A percentile compares a stretch with the other conserved stretches of the same genome.
Conservation (phyloP, 2,113 vertebrate species). For the Cinclus cinclus region DNA sequence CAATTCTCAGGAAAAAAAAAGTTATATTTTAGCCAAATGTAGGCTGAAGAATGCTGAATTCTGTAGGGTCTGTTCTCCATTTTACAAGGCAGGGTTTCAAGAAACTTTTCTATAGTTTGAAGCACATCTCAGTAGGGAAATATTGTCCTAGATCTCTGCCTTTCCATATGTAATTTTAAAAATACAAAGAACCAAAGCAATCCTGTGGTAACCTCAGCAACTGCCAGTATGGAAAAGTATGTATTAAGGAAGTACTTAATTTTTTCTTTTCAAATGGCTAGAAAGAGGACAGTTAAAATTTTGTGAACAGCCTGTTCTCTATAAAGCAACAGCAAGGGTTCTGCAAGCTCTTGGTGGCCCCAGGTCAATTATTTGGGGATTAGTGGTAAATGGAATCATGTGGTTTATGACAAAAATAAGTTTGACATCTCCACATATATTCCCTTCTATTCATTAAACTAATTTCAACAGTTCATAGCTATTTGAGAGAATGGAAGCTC, state of each 20-base stretch:
- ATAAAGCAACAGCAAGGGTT: conserved; percentile 29
- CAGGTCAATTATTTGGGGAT: conserved; percentile 30
- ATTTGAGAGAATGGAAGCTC: background rate
- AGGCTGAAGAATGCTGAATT: background rate
- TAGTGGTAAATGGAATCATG: conserved; percentile 28
- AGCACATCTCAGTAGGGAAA: background rate
- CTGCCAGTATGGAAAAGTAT: background rate
- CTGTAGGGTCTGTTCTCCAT: background rate
- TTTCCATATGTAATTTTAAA: background rate
- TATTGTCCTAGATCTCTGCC: background rate
- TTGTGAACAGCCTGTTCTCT: conserved; percentile 8
- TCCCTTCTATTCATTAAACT: conserved; percentile 42
- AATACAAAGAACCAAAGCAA: background rate
- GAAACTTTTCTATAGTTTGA: background rate
- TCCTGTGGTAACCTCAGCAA: conserved; percentile 37
- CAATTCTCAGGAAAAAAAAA: conserved; percentile 33
- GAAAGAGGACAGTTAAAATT: conserved; percentile 9
- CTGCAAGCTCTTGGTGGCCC: conserved; percentile 28
- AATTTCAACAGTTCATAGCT: background rate
- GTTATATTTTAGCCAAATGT: background rate
- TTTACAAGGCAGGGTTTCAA: background rate
- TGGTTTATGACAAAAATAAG: conserved; percentile 28
- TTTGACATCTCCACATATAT: conserved; percentile 14
- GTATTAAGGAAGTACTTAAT: conserved; percentile 36
- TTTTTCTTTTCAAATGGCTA: background rate